Conservation (phyloP, 2,888 invertebrate species). For the Lepidocyrtoides sp. region DNA sequence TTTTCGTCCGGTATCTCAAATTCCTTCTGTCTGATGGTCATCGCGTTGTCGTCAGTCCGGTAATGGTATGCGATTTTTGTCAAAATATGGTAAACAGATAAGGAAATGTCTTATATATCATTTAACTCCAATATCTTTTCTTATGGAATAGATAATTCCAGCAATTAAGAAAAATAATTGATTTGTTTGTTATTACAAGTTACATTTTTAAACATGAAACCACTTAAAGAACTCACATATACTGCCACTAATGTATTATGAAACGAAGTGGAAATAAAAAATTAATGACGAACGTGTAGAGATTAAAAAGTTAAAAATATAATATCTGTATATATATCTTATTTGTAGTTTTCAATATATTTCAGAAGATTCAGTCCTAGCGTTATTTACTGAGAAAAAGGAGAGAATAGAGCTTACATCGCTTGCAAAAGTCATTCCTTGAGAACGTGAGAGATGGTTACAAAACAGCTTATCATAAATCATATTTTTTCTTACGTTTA, state of each 20-base stretch:
- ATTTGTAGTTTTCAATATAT: background rate
- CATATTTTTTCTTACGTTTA: no score
- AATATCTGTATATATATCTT: background rate
- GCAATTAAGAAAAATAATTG: slow-evolving; percentile 7
- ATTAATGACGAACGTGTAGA: slow-evolving; percentile 15
- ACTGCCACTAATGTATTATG: background rate
- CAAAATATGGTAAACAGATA: slow-evolving; percentile 37
- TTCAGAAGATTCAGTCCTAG: slow-evolving; percentile 41
- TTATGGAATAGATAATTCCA: background rate
- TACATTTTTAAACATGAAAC: background rate
- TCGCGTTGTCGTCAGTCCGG: background rate
- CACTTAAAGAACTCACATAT: background rate
- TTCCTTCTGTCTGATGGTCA: background rate
- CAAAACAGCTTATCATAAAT: slow-evolving; percentile 46
- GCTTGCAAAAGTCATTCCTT: slow-evolving; percentile 48
- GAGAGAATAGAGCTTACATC: background rate
- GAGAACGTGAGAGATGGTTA: slow-evolving; percentile 74
- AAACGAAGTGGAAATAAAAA: background rate
- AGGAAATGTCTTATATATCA: background rate
- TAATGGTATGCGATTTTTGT: background rate
- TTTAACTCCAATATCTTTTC: background rate
- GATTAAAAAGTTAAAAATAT: slow-evolving; percentile 25
- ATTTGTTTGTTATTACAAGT: slow-evolving; percentile 12
- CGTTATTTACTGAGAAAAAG: slow-evolving; percentile 5
- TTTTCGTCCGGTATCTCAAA: background rate